These are phyloP conservation scores for Sebastes elongatus DNA, from an alignment of 2,797 vertebrate genomes.

Conservation along the genomic window DNA sequence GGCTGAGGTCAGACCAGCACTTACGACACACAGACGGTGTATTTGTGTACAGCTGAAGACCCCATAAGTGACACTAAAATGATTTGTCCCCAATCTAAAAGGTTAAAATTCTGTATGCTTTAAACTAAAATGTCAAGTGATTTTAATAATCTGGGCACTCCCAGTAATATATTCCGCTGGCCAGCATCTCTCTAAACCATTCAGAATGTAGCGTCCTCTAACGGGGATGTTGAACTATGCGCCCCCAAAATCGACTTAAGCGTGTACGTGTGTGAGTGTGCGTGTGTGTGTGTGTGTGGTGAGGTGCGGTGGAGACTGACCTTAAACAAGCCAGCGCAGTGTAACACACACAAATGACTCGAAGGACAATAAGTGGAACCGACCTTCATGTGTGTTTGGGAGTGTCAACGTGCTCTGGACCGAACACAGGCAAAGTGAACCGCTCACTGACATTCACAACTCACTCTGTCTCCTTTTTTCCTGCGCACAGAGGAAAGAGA, in stretches of 20 bases:
- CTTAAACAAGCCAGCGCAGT: neutral
- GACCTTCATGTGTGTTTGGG: neutral
- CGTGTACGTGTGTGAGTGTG: neutral
- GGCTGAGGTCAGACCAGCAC: constrained; percentile 12
- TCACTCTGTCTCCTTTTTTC: constrained; percentile 8
- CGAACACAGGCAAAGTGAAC: constrained; percentile 27
- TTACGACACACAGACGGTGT: neutral
- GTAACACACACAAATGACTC: constrained; percentile 17
- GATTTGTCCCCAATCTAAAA: too few species aligned
- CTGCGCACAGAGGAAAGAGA: constrained; percentile 17
- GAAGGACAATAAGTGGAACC: neutral
- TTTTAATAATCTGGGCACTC: too few species aligned
- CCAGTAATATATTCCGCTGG: too few species aligned
- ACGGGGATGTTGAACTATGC: accelerated
- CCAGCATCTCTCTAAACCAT: too few species aligned
- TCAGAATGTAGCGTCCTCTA: too few species aligned
- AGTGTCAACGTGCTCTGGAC: constrained; percentile 25
- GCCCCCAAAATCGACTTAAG: too few species aligned
- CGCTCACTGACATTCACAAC: constrained; percentile 37
- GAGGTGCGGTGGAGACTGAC: neutral
- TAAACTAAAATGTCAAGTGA: too few species aligned
- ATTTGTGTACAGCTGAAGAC: too few species aligned
- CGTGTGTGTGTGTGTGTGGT: neutral
- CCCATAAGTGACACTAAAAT: too few species aligned
- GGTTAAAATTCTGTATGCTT: too few species aligned